Evolutionary conservation across 1,140 invertebrate genomes (phyloP).

Genomic region (Bombus sylvicola): DNA sequence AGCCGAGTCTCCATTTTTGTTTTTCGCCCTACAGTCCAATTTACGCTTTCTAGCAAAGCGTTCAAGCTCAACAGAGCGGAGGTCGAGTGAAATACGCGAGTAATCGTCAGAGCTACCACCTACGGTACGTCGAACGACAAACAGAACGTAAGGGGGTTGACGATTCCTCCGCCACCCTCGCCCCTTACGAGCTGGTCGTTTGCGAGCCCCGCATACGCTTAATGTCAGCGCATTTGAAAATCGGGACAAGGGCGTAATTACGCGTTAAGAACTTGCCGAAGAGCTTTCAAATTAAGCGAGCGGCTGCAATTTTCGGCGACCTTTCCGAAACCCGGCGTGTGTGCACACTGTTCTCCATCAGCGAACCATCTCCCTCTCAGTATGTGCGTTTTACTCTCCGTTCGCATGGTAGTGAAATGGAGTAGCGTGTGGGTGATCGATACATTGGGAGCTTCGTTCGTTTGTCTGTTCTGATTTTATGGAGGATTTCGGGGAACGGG

Average conservation of each 20-base stretch:
- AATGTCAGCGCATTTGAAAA: constrained; percentile 55
- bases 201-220: constrained; percentile 38
- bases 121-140: constrained; percentile 12
- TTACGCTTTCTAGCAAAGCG: constrained; percentile 23
- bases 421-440: constrained; percentile 17
- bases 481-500: not conserved
- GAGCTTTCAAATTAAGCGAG: constrained; percentile 54
- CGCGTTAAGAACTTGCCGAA: constrained; percentile 49
- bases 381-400: not conserved
- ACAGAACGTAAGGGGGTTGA: constrained; percentile 15
- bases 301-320: constrained; percentile 43
- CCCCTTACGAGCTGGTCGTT: not conserved
- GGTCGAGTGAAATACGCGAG: not conserved
- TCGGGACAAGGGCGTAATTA: constrained; percentile 56
- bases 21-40: not conserved
- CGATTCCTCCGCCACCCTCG: not conserved
- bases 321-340: constrained; percentile 3
- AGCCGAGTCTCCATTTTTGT: not conserved
- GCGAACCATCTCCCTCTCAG: not conserved
- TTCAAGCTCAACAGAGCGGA: not conserved
- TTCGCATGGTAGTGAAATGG: not conserved
- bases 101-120: not conserved
- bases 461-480: not conserved
- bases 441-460: not conserved
- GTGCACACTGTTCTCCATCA: not conserved